A percentile compares a stretch with the other conserved stretches of the same genome.
Conservation (phyloP, 2,113 vertebrate species). For the Albula glossodonta region DNA sequence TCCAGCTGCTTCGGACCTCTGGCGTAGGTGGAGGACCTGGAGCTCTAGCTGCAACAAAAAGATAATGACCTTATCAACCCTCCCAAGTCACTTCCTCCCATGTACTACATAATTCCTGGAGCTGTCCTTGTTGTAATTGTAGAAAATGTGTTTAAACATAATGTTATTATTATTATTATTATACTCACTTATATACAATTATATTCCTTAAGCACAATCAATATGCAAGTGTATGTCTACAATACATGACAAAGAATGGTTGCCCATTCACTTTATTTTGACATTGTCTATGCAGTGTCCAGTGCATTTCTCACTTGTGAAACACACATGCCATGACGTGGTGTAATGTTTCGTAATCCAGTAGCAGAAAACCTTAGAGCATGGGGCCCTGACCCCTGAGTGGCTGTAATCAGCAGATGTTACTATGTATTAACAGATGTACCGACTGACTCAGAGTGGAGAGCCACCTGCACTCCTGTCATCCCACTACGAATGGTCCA, state of each 20-base stretch:
- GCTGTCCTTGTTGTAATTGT: neutral
- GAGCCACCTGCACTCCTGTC: too few relatives aligned
- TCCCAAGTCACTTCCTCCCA: neutral
- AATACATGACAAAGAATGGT: neutral
- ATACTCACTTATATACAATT: too few relatives aligned
- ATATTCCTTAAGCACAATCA: too few relatives aligned
- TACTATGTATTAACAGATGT: too few relatives aligned
- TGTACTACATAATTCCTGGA: neutral
- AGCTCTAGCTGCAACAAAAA: neutral
- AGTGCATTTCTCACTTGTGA: too few relatives aligned
- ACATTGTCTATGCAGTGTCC: too few relatives aligned
- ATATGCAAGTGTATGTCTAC: too few relatives aligned
- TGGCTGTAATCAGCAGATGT: neutral
- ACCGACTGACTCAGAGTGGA: too few relatives aligned
- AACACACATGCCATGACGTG: neutral
- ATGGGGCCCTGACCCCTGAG: neutral
- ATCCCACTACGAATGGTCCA: too few relatives aligned
- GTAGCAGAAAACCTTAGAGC: neutral
- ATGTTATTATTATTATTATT: too few relatives aligned
- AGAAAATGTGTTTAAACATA: neutral
- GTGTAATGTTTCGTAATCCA: neutral
- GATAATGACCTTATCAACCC: constrained; percentile 22
- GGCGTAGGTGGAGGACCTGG: constrained; percentile 1
- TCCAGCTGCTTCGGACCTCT: neutral
- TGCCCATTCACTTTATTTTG: neutral